These are phyloP conservation scores for Arctia plantaginis DNA, from an alignment of 2,888 invertebrate genomes.

Conservation along the genomic window DNA sequence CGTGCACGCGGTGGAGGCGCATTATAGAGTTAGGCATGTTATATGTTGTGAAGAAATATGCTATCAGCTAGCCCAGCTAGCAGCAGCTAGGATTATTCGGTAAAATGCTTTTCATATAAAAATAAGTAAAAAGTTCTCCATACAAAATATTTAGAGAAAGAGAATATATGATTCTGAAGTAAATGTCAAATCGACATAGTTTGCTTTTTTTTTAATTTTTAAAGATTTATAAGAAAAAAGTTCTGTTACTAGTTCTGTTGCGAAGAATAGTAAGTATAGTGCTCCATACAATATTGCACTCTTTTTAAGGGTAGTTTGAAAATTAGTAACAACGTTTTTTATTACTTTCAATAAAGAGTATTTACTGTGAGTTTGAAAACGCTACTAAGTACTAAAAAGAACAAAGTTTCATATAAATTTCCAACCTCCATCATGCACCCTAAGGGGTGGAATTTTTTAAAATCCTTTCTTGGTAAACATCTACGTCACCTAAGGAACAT, in stretches of 20 bases:
- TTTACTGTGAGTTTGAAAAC: too few relatives aligned
- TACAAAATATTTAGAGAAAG: neutral
- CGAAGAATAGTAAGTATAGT: too few relatives aligned
- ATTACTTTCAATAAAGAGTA: too few relatives aligned
- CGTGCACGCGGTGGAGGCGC: neutral
- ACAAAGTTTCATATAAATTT: too few relatives aligned
- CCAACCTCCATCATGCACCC: too few relatives aligned
- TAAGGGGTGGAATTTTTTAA: too few relatives aligned
- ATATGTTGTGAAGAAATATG: neutral
- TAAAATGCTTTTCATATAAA: slow-evolving; percentile 1
- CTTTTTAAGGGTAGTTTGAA: too few relatives aligned
- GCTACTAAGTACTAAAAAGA: too few relatives aligned
- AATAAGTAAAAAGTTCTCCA: neutral
- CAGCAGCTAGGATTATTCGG: neutral
- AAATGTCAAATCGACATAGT: neutral
- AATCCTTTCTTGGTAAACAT: too few relatives aligned
- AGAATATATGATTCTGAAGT: neutral
- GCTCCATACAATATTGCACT: too few relatives aligned
- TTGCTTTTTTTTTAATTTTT: neutral
- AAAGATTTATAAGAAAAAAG: neutral
- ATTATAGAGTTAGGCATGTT: slow-evolving; percentile 3
- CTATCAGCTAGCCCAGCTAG: neutral
- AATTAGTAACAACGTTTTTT: too few relatives aligned
- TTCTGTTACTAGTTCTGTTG: neutral
- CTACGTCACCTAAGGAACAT: too few relatives aligned